Conservation (phyloP, 2,888 invertebrate species). For the Mellilla xanthometata region DNA sequence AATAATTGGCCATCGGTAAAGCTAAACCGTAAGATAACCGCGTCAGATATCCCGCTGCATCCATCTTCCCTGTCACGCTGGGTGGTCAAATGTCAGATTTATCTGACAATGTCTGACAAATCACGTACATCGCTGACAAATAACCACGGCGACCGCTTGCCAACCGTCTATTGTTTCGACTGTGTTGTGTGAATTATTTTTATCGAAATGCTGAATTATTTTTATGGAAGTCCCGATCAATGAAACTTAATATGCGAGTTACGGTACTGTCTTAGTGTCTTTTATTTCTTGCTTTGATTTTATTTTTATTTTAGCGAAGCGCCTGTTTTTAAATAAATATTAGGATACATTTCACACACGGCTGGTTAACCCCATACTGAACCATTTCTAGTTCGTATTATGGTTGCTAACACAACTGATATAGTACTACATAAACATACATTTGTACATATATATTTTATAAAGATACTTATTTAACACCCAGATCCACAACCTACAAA, state of each 20-base stretch:
- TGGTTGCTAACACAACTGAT: too few relatives aligned
- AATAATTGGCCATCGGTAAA: neutral
- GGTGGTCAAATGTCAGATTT: conserved; percentile 38
- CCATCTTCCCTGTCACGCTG: conserved; percentile 28
- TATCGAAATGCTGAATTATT: conserved; percentile 11
- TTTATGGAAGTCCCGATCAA: neutral
- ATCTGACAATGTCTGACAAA: conserved; percentile 63
- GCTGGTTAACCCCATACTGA: too few relatives aligned
- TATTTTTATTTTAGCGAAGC: too few relatives aligned
- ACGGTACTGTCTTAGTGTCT: too few relatives aligned
- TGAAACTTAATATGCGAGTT: neutral
- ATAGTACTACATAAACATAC: too few relatives aligned
- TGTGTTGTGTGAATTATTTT: conserved; percentile 12
- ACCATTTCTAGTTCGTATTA: too few relatives aligned
- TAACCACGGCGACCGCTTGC: conserved; percentile 42
- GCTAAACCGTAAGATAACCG: conserved; percentile 1
- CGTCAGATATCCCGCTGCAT: conserved; percentile 3
- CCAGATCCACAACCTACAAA: too few relatives aligned
- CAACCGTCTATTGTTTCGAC: conserved; percentile 38
- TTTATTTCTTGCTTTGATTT: too few relatives aligned
- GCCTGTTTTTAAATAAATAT: too few relatives aligned
- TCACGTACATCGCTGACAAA: conserved; percentile 53
- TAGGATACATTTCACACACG: too few relatives aligned
- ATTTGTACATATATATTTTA: too few relatives aligned
- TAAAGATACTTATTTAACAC: too few relatives aligned